Conservation (phyloP, 2,888 invertebrate genomes). For the Drosophila picticornis region DNA sequence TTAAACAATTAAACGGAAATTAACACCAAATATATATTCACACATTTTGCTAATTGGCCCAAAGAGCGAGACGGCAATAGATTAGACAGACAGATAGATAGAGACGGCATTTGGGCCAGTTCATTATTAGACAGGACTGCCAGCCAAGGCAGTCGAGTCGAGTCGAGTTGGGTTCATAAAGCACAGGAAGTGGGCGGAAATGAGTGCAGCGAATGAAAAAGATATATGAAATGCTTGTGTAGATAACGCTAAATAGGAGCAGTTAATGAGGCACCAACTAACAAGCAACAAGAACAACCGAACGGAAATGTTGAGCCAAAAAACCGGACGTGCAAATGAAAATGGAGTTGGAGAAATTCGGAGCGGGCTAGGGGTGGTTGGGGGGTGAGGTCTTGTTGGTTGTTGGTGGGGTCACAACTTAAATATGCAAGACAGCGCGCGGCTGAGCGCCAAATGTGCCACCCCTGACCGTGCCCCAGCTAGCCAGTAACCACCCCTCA, state of each 20-base stretch:
- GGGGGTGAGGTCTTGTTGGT: not conserved
- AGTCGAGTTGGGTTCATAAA: slow-evolving; percentile 36
- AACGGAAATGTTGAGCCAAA: slow-evolving; percentile 56
- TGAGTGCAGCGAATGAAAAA: slow-evolving; percentile 54
- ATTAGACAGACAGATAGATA: not conserved
- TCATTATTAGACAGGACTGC: slow-evolving; percentile 51
- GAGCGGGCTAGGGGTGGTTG: not conserved
- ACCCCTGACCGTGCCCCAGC: slow-evolving; percentile 12
- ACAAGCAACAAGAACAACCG: slow-evolving; percentile 43
- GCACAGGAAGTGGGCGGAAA: slow-evolving; percentile 62
- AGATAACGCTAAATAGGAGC: slow-evolving; percentile 32
- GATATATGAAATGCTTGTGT: slow-evolving; percentile 32
- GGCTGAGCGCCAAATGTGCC: slow-evolving; percentile 71
- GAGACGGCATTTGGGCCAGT: slow-evolving; percentile 27
- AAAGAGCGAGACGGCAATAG: not conserved
- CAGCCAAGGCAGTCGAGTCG: not conserved
- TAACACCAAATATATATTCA: slow-evolving; percentile 71
- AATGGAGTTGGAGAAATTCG: not conserved
- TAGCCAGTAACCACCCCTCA: slow-evolving; percentile 22
- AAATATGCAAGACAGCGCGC: slow-evolving; percentile 75
- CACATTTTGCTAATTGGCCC: slow-evolving; percentile 61
- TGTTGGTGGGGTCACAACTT: slow-evolving; percentile 39
- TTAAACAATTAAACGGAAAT: slow-evolving; percentile 79
- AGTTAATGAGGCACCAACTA: slow-evolving; percentile 59
- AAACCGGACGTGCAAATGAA: slow-evolving; percentile 49